Evolutionary conservation across 2,113 vertebrate genomes (phyloP).

Genomic region (Hippoglossus stenolepis): DNA sequence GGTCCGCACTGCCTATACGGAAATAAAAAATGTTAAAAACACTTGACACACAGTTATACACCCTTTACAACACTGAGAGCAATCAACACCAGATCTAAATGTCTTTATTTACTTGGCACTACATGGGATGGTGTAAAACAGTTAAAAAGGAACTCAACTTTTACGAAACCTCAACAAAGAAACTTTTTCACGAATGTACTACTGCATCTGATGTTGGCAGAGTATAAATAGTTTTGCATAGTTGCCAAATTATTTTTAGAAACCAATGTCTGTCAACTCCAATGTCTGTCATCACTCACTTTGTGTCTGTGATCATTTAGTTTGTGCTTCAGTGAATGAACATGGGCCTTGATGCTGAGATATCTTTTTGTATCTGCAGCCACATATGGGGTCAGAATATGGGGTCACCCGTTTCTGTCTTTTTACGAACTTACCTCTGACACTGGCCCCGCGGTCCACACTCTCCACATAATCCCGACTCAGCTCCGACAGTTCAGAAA

Average conservation of each 20-base stretch:
- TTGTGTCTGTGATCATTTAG: constrained; percentile 2
- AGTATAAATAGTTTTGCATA: too few species aligned
- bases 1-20: constrained; percentile 74
- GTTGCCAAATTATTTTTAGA: too few species aligned
- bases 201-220: neutral
- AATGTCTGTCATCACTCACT: too few species aligned
- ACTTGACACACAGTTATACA: neutral
- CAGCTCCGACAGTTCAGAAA: constrained; percentile 84
- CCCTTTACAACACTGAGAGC: neutral
- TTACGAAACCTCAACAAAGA: neutral
- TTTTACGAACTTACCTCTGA: constrained; percentile 72
- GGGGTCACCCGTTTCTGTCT: too few species aligned
- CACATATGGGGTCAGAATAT: too few species aligned
- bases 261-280: too few species aligned
- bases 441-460: constrained; percentile 81
- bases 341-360: too few species aligned
- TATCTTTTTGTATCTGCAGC: too few species aligned
- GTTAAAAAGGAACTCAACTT: constrained; percentile 22
- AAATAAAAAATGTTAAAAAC: neutral
- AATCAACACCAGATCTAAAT: neutral
- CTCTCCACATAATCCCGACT: constrained; percentile 83
- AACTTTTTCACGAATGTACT: neutral
- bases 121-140: neutral
- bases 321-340: neutral
- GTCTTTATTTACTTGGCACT: neutral